Evolutionary conservation across 2,888 invertebrate genomes (phyloP), one percentile per base, ranked within the genome.

Genomic region (Eupsilia transversa): DNA sequence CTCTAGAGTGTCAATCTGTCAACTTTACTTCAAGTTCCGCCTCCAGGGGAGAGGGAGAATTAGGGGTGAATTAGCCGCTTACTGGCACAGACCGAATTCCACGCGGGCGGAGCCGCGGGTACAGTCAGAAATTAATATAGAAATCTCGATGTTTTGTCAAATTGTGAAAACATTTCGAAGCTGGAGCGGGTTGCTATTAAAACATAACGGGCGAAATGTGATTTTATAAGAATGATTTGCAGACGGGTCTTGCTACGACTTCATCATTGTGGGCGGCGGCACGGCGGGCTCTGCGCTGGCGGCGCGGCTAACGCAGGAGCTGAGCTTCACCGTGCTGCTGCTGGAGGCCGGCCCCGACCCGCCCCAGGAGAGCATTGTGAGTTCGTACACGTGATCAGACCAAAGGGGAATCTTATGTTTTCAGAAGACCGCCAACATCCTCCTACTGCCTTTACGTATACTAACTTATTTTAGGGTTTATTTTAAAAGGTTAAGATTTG

Each of bases 281-380:
- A 92, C 94, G 0, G 95, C 93, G 5, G 96, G 96, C 23, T 83
- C 93, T 14, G 87, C 91, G 77, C 67, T 96, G 80, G 95, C 95
- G 5, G 92, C 94, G 64, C 89, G 95, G 4, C 91, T 95, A 54
- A 89, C 93, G 0, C 90, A 90, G 77, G 76, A 86, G 41, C 74
- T 74, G 5, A 65, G 76, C 35, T 86, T 85, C 79, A 79, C 83
- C 0, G 94, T 95, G 72, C 89, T 96, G 76, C 90, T 96, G 75
- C n/a, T 96, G 9, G 96, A 96, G 74, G 96, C 96, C 0, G 96
- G 96, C 0, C 90, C 91, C 0, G 91, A 94, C 67, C 95, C 96
- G 1, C 95, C 96, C 0, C 87, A 80, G 23, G 95, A 95, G 76
- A 92, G 91, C 80, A 91, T 94, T 67, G 96, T 95, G 72, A 91